Conservation (phyloP, 2,113 vertebrate species). For the Psittacus erithacus region DNA sequence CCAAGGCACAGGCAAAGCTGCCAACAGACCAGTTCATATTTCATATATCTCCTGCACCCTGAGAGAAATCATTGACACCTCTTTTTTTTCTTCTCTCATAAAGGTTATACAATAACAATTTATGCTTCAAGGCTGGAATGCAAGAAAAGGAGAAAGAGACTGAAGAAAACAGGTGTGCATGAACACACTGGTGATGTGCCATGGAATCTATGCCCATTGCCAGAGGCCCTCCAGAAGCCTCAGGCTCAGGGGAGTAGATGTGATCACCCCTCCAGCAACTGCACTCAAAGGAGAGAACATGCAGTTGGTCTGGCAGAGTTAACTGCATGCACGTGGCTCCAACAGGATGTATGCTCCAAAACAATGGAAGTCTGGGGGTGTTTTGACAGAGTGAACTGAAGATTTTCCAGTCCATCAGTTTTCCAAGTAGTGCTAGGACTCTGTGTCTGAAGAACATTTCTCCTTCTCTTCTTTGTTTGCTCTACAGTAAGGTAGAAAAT, state of each 20-base stretch:
- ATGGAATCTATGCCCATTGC: neutral
- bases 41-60: neutral
- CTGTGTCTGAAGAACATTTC: neutral
- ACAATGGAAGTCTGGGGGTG: neutral
- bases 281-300: neutral
- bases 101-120: neutral
- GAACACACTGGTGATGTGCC: neutral
- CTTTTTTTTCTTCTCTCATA: neutral
- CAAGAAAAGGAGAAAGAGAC: neutral
- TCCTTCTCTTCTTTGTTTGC: neutral
- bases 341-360: neutral
- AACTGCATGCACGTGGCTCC: accelerated
- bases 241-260: neutral
- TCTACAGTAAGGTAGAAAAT: neutral
- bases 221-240: neutral
- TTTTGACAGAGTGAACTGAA: neutral
- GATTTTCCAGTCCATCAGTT: neutral
- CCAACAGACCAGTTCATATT: neutral
- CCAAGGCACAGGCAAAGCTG: neutral
- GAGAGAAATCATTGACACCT: neutral
- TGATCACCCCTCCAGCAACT: neutral
- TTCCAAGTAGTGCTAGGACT: neutral
- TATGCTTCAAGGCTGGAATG: neutral
- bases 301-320: neutral
- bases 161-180: neutral